These are phyloP conservation scores for Apamea monoglypha DNA, from an alignment of 2,888 invertebrate genomes.

Conservation along the genomic window DNA sequence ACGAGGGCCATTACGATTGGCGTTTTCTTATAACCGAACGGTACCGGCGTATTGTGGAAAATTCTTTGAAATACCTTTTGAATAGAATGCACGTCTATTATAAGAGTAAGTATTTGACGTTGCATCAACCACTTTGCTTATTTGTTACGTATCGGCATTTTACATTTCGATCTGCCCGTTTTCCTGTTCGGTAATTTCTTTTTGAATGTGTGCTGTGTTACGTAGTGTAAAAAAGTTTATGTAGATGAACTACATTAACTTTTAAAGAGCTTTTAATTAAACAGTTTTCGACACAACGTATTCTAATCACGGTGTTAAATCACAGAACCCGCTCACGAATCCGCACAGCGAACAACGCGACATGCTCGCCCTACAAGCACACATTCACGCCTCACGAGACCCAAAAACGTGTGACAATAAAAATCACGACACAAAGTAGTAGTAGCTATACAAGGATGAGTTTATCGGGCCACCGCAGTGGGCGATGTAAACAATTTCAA, in stretches of 20 bases:
- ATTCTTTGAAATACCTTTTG: conserved; percentile 66
- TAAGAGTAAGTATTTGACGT: conserved; percentile 57
- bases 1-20: conserved; percentile 63
- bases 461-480: conserved; percentile 74
- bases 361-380: conserved; percentile 4
- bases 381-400: conserved; percentile 33
- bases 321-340: conserved; percentile 28
- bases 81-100: conserved; percentile 65
- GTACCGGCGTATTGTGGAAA: conserved; percentile 57
- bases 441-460: conserved; percentile 30
- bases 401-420: conserved; percentile 62
- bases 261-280: conserved; percentile 4
- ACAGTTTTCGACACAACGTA: conserved; percentile 1
- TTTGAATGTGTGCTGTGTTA: conserved; percentile 1
- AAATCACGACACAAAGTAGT: conserved; percentile 58
- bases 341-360: not conserved
- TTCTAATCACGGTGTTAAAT: conserved; percentile 21
- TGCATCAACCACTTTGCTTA: conserved; percentile 52
- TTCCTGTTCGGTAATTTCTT: conserved; percentile 8
- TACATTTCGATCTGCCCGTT: conserved; percentile 12
- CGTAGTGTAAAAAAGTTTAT: not conserved
- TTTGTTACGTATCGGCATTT: conserved; percentile 35
- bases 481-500: conserved; percentile 85
- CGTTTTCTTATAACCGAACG: conserved; percentile 67
- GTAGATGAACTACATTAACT: conserved; percentile 17